These are phyloP conservation scores for Sigmodon hispidus DNA, from an alignment of 2,113 vertebrate genomes.

Conservation along the genomic window DNA sequence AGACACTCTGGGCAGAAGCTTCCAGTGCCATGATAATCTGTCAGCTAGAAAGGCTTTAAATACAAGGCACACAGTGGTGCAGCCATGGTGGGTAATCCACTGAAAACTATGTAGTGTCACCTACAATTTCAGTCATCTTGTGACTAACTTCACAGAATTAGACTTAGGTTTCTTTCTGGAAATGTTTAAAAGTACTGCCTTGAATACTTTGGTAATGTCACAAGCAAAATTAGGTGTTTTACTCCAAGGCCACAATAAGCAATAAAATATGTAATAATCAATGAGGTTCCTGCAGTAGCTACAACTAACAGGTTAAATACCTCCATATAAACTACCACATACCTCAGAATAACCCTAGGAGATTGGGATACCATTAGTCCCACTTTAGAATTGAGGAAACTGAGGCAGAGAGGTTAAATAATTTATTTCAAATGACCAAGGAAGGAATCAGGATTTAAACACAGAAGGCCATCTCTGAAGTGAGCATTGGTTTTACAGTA, in stretches of 20 bases:
- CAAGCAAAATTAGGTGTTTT: conserved; percentile 12
- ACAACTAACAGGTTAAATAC: background rate
- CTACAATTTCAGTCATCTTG: background rate
- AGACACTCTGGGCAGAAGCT: background rate
- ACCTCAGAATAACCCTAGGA: background rate
- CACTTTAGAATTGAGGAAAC: background rate
- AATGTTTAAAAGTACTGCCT: conserved; percentile 22
- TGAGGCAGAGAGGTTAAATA: background rate
- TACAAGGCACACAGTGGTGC: background rate
- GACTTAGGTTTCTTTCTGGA: conserved; percentile 27
- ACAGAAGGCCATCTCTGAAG: background rate
- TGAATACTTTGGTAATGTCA: conserved; percentile 19
- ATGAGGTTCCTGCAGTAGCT: background rate
- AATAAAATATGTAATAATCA: background rate
- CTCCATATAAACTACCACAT: background rate
- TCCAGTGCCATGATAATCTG: background rate
- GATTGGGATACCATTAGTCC: background rate
- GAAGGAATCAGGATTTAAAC: background rate
- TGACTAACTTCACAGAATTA: conserved; percentile 22
- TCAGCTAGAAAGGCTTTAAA: background rate
- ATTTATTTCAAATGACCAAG: background rate
- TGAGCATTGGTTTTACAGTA: background rate
- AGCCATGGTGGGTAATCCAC: background rate
- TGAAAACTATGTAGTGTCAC: conserved; percentile 14
- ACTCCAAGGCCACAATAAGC: conserved; percentile 23